Percentiles rank a stretch among this genome's conserved stretches.
Conservation (phyloP, 2,797 vertebrate genomes). For the Carapus acus region DNA sequence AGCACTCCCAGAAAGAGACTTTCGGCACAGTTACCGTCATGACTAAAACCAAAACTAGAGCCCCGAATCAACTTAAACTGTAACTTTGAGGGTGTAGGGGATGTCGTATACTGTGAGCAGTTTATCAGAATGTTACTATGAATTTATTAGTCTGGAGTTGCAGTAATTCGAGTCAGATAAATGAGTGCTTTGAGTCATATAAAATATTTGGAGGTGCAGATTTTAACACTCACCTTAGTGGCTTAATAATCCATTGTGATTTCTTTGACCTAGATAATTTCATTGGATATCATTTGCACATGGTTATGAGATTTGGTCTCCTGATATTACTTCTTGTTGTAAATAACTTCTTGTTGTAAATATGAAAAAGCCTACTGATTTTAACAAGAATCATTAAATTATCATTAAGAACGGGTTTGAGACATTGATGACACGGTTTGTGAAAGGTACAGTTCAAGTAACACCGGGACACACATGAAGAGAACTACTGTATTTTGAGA, state of each 20-base stretch:
- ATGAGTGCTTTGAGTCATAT: slow-evolving; percentile 24
- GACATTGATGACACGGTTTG: neutral
- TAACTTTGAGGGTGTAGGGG: too few species aligned
- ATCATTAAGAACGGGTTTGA: neutral
- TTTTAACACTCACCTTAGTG: slow-evolving; percentile 1
- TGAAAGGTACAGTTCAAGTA: neutral
- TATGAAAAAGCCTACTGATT: neutral
- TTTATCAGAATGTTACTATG: neutral
- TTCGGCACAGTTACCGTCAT: too few species aligned
- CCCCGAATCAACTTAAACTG: too few species aligned
- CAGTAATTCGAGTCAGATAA: slow-evolving; percentile 36
- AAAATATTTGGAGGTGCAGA: slow-evolving; percentile 25
- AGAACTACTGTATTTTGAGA: slow-evolving; percentile 21
- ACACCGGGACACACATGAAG: slow-evolving; percentile 27
- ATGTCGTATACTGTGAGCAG: too few species aligned
- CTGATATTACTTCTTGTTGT: neutral
- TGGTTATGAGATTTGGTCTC: neutral
- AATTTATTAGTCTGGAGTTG: slow-evolving; percentile 2
- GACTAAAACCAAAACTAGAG: too few species aligned
- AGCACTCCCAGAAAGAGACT: too few species aligned
- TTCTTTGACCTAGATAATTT: neutral
- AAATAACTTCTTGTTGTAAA: neutral
- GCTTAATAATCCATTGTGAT: neutral
- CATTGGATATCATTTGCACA: neutral
- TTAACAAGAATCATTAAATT: neutral